phyloP scores from a whole-genome alignment of 2,797 vertebrate genomes.

The Enteromius anoplus region DNA sequence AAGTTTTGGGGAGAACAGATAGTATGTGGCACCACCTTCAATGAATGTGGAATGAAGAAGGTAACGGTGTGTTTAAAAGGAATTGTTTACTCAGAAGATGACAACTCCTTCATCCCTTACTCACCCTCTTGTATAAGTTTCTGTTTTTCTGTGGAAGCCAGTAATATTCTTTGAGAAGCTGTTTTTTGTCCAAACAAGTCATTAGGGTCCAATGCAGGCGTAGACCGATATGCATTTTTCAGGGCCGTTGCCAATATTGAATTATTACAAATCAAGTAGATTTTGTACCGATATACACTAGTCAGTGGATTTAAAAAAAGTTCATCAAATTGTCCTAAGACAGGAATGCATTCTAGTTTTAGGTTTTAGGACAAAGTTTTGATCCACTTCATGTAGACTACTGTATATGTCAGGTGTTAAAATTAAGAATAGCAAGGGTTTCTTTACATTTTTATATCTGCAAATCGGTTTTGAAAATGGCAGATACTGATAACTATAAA shows the following conservation, averaged over 20 bases:
- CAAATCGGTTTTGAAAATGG: not conserved
- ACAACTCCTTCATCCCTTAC: not conserved
- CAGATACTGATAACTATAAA: not conserved
- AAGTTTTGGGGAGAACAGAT: slow-evolving; percentile 30
- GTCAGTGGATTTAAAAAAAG: no score
- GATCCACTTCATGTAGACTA: no score
- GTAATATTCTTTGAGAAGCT: not conserved
- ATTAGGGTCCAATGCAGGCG: not conserved
- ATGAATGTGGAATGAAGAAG: not conserved
- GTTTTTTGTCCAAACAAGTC: not conserved
- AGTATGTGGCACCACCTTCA: not conserved
- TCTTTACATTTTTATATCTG: not conserved
- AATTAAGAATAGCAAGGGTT: not conserved
- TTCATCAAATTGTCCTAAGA: no score
- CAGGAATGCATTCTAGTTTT: no score
- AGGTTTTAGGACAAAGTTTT: no score
- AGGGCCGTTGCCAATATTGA: not conserved
- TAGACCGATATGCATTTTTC: not conserved
- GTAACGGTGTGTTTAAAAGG: not conserved
- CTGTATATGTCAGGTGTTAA: not conserved
- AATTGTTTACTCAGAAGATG: not conserved
- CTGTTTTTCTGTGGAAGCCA: not conserved
- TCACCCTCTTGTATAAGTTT: not conserved
- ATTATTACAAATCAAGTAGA: not conserved
- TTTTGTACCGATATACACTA: not conserved